Evolutionary conservation across 2,888 invertebrate genomes (phyloP).

Genomic region (Cheilosia grossa): DNA sequence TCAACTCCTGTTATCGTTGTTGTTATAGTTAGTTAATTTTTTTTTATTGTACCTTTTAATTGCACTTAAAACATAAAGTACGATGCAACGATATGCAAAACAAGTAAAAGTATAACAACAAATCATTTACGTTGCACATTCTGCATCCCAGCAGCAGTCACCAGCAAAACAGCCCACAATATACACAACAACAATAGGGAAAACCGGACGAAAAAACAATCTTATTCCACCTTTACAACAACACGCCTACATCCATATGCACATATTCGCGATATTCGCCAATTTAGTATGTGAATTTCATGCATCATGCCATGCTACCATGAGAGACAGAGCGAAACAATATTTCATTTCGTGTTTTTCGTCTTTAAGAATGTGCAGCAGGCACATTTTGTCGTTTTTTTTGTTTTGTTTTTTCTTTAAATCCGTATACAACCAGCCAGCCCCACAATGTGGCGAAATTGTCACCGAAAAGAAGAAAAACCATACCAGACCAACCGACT

Average conservation of each 20-base stretch:
- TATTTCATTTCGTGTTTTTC: constrained; percentile 68
- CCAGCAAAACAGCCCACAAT: constrained; percentile 35
- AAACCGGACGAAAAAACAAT: constrained; percentile 51
- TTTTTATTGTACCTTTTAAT: constrained; percentile 43
- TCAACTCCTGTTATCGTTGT: constrained; percentile 22
- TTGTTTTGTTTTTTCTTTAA: constrained; percentile 9
- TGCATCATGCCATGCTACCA: constrained; percentile 61
- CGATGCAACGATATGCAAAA: constrained; percentile 64
- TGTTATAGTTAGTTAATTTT: background rate
- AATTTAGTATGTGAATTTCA: constrained; percentile 67
- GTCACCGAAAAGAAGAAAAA: constrained; percentile 23
- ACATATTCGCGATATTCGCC: constrained; percentile 55
- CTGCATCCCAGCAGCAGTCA: constrained; percentile 49
- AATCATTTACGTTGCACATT: constrained; percentile 63
- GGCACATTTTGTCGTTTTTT: constrained; percentile 26
- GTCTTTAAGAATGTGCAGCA: constrained; percentile 49
- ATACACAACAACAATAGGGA: constrained; percentile 37
- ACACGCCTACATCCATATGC: constrained; percentile 35
- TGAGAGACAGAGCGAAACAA: constrained; percentile 73
- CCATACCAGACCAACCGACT: constrained; percentile 16
- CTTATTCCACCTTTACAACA: constrained; percentile 33
- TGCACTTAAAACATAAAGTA: constrained; percentile 49
- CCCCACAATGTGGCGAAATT: constrained; percentile 27
- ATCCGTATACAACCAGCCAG: constrained; percentile 3
- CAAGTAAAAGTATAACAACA: constrained; percentile 71